A percentile compares a stretch with the other conserved stretches of the same genome.
phyloP scores from a whole-genome alignment of 1,140 invertebrate species.

The Zaprionus ornatus region DNA sequence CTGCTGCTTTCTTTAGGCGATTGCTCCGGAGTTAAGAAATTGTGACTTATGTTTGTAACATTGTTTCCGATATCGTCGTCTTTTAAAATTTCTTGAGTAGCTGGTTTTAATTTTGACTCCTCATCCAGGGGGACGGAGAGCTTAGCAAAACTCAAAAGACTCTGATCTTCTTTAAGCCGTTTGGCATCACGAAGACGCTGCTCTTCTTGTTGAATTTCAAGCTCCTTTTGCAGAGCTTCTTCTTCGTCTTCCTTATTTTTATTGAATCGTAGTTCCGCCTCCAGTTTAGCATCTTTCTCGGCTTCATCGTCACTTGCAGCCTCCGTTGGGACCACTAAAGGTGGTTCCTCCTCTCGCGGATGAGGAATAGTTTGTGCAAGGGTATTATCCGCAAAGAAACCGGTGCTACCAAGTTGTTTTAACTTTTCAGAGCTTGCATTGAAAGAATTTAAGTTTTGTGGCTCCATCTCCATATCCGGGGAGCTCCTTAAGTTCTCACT shows the following conservation, averaged over 20 bases:
- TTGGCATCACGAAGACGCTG: conserved; percentile 65
- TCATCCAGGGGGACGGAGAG: conserved; percentile 59
- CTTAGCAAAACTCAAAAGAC: conserved; percentile 68
- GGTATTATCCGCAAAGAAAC: conserved; percentile 62
- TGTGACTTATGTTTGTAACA: conserved; percentile 33
- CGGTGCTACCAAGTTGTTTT: conserved; percentile 67
- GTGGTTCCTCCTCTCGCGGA: conserved; percentile 34
- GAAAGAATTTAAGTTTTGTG: conserved; percentile 64
- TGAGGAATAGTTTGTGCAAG: conserved; percentile 39
- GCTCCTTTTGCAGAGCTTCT: conserved; percentile 51
- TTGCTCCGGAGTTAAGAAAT: conserved; percentile 66
- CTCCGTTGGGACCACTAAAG: not conserved
- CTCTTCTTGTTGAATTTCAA: conserved; percentile 57
- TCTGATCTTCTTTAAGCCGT: conserved; percentile 69
- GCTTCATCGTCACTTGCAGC: conserved; percentile 39
- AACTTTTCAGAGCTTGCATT: conserved; percentile 72
- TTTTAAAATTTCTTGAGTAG: not conserved
- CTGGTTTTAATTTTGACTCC: not conserved
- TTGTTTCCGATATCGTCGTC: not conserved
- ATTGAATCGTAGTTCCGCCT: conserved; percentile 63
- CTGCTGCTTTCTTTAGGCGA: conserved; percentile 74
- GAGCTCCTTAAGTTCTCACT: conserved; percentile 42
- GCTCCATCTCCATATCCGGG: conserved; percentile 56
- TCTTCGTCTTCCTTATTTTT: conserved; percentile 67
- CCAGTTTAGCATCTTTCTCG: conserved; percentile 61